Percentiles rank a stretch among this genome's conserved stretches.
phyloP scores from a whole-genome alignment of 2,888 invertebrate species.

The Cosmia pyralina region DNA sequence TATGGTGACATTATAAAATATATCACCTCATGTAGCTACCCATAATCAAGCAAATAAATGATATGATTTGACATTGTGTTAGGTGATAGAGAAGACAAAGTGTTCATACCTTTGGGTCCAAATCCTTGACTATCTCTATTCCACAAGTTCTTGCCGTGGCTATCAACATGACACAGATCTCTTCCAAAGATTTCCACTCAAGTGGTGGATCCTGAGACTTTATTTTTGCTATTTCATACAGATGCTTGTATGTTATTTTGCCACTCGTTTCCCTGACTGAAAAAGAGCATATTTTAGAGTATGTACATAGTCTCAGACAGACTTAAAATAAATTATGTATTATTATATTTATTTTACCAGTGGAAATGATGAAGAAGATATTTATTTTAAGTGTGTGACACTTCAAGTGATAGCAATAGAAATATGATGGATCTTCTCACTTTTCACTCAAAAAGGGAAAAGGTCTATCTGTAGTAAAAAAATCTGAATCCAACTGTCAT shows the following conservation, averaged over 20 bases:
- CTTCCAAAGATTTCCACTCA: slow-evolving; percentile 91
- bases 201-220: slow-evolving; percentile 96
- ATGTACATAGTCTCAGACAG: background rate
- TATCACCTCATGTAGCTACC: too few relatives aligned
- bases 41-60: too few relatives aligned
- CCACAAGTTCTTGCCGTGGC: slow-evolving; percentile 95
- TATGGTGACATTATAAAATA: too few relatives aligned
- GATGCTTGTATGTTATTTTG: slow-evolving; percentile 97
- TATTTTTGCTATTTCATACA: slow-evolving; percentile 99
- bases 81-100: background rate
- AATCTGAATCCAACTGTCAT: background rate
- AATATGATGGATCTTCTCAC: background rate
- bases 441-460: background rate
- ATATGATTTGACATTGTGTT: too few relatives aligned
- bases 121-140: slow-evolving; percentile 94
- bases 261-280: slow-evolving; percentile 95
- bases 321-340: too few relatives aligned
- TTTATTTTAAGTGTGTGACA: background rate
- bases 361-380: background rate
- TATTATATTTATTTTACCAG: too few relatives aligned
- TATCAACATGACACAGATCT: slow-evolving; percentile 95
- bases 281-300: slow-evolving; percentile 52
- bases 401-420: background rate
- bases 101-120: slow-evolving; percentile 91
- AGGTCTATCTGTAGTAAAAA: background rate